A percentile compares a stretch with the other conserved stretches of the same genome.
Conservation (phyloP, 2,888 invertebrate species). For the Prenolepis imparis region DNA sequence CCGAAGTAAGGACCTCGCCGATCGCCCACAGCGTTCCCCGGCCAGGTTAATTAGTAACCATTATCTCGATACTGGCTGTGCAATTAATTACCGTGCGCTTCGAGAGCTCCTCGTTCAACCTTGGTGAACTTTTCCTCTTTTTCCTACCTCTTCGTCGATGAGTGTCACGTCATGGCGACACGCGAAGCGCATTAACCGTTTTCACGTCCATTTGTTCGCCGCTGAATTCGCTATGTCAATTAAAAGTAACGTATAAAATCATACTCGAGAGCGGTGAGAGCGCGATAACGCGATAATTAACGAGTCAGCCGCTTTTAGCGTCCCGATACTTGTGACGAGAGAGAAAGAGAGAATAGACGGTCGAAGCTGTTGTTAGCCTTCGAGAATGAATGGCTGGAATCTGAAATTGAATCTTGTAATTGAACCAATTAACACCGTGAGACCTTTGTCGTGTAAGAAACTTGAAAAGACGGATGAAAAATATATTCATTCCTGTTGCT, state of each 20-base stretch:
- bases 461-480: slow-evolving; percentile 18
- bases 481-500: not conserved
- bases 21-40: slow-evolving; percentile 61
- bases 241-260: slow-evolving; percentile 29
- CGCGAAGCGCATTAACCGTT: slow-evolving; percentile 33
- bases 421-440: slow-evolving; percentile 23
- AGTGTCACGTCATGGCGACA: not conserved
- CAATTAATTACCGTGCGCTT: slow-evolving; percentile 71
- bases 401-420: slow-evolving; percentile 42
- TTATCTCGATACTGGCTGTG: slow-evolving; percentile 72
- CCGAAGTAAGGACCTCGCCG: slow-evolving; percentile 46
- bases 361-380: not conserved
- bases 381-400: not conserved
- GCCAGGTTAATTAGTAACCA: slow-evolving; percentile 75
- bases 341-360: not conserved
- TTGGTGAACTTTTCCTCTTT: slow-evolving; percentile 45
- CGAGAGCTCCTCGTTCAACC: slow-evolving; percentile 21
- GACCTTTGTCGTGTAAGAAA: not conserved
- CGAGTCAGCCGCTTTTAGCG: not conserved
- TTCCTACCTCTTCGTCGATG: not conserved
- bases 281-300: slow-evolving; percentile 37
- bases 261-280: not conserved
- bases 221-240: slow-evolving; percentile 11
- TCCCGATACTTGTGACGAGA: not conserved
- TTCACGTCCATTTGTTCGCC: slow-evolving; percentile 8